Base-by-base conservation (phyloP, 2,113 vertebrate species). In the Parus major region DNA sequence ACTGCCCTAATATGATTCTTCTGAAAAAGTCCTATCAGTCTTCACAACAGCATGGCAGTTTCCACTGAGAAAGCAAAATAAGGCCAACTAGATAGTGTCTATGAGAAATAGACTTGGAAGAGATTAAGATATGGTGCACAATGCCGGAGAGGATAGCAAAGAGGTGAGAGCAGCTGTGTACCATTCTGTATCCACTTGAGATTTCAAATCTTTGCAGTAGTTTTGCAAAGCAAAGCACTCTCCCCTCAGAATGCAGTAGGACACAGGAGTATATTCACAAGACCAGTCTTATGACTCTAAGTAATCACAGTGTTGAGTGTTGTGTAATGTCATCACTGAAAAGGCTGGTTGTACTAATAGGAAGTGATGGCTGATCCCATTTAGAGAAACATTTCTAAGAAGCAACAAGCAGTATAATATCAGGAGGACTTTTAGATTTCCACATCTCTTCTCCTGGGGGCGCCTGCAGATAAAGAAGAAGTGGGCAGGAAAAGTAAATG, bases 301-400 rank as follows among this genome's bases (percentile, higher is more conserved):
- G 96, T 97, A 96, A 97, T 96, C 93, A 90, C 36, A 59, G 86
- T 82, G 86, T 91, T 95, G 95, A 81, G 92, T 0, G 6, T 95
- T 96, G 95, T 92, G 36, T 91, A 96, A 96, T 36, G 44, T 95
- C 95, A 93, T 95, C 35, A 31, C 89, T 97, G 89, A 97, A 97
- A 97, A 95, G 93, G 79, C 95, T 97, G 53, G 90, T 80, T 97
- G 96, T 97, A 88, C 96, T 98, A 97, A 97, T 96, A 97, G 93
- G 96, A 98, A 98, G 96, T 98, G 97, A 97, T 95, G 97, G 93
- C 71, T 95, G 95, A 95, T 97, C 96, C 96, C 93, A 96, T 97
- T 97, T 97, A 94, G 55, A 96, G 85, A 94, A 91, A 86, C 52
- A 90, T 92, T 94, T 94, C 78, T 55, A 41, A 85, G 92, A 96